Conservation (phyloP, 1,140 invertebrate genomes). For the Leptinotarsa texana region DNA sequence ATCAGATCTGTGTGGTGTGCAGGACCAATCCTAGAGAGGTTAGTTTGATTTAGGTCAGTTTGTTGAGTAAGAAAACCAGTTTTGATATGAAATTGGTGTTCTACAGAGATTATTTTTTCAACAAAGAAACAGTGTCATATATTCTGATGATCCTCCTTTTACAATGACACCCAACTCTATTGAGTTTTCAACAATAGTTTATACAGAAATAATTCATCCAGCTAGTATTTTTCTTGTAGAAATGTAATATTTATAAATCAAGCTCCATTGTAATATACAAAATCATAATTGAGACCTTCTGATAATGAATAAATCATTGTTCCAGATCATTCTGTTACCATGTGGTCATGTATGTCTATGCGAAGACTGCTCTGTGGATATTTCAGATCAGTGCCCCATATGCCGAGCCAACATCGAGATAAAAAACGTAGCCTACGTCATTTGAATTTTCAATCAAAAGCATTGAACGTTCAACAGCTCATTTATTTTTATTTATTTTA, state of each 20-base stretch:
- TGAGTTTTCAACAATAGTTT: no score
- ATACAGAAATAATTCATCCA: no score
- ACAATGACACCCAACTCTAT: no score
- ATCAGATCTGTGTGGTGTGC: slow-evolving; percentile 78
- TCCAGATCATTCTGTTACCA: slow-evolving; percentile 75
- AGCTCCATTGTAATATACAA: no score
- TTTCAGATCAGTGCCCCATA: slow-evolving; percentile 70
- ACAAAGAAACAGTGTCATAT: no score
- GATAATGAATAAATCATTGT: neutral
- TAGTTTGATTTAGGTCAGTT: slow-evolving; percentile 38
- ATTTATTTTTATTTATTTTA: neutral
- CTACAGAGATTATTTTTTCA: no score
- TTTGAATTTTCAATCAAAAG: slow-evolving; percentile 51
- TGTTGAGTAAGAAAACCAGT: no score
- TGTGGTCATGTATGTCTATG: slow-evolving; percentile 85
- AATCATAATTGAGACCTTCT: slow-evolving; percentile 18
- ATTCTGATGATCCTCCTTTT: no score
- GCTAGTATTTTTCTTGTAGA: no score
- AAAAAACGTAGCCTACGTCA: slow-evolving; percentile 72
- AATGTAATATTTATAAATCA: no score
- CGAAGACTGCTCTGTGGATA: slow-evolving; percentile 77
- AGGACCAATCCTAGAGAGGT: slow-evolving; percentile 74
- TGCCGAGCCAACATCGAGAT: slow-evolving; percentile 69
- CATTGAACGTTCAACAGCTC: slow-evolving; percentile 19
- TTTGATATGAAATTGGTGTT: no score